Evolutionary conservation across 2,797 vertebrate genomes (phyloP).

Genomic region (Varecia variegata): DNA sequence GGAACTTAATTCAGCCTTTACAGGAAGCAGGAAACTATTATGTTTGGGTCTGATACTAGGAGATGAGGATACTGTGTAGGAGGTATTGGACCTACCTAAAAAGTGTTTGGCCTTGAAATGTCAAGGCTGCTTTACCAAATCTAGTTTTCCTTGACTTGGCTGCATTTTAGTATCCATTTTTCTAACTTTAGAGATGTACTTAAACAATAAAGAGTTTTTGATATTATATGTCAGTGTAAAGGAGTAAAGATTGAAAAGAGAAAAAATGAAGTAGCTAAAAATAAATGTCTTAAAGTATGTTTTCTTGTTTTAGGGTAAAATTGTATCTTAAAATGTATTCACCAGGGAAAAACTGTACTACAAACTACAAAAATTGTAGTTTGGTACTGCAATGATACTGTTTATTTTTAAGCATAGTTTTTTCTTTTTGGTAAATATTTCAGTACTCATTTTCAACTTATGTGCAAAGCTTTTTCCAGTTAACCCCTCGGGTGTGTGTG

Average conservation of each 20-base stretch:
- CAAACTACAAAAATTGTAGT: not conserved
- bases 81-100: not conserved
- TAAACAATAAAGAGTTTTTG: constrained; percentile 33
- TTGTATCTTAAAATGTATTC: constrained; percentile 36
- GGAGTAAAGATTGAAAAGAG: constrained; percentile 8
- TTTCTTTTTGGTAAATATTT: not conserved
- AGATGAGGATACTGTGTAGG: not conserved
- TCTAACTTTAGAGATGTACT: constrained; percentile 30
- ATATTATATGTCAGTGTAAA: not conserved
- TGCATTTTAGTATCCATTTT: constrained; percentile 40
- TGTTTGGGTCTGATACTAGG: not conserved
- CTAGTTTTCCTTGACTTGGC: constrained; percentile 32
- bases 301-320: constrained; percentile 25
- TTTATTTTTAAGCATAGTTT: not conserved
- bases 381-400: not conserved
- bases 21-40: not conserved
- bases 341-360: not conserved
- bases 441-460: constrained; percentile 55
- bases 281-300: not conserved
- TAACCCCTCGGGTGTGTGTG: not conserved
- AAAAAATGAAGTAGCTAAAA: constrained; percentile 39
- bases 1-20: constrained; percentile 39
- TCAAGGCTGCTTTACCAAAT: not conserved
- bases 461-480: not conserved
- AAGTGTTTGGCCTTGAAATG: constrained; percentile 48